Evolutionary conservation across 2,113 vertebrate genomes (phyloP).

Genomic region (Orcinus orca): DNA sequence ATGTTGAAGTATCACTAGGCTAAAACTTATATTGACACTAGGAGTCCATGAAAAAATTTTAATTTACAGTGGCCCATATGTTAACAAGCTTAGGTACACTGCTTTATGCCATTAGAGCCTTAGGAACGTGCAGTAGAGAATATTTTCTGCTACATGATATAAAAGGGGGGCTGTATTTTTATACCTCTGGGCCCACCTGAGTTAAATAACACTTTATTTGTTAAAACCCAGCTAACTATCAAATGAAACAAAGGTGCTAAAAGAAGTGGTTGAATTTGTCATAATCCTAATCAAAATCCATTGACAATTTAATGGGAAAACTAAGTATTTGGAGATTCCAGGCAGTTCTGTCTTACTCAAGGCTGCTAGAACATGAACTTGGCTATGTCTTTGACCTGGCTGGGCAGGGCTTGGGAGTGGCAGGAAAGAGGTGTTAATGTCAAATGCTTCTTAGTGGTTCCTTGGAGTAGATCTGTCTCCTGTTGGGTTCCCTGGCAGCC

Average conservation of each 20-base stretch:
- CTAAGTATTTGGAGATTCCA: background rate
- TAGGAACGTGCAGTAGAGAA: background rate
- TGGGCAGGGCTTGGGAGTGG: background rate
- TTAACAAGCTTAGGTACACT: background rate
- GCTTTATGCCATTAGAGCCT: background rate
- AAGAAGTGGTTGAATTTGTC: background rate
- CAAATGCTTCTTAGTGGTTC: background rate
- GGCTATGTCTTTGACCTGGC: accelerated
- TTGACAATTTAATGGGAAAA: background rate
- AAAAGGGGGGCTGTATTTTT: background rate
- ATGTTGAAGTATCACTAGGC: background rate
- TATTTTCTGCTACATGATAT: background rate
- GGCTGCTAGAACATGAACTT: no score
- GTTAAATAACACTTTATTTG: background rate
- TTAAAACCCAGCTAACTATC: background rate
- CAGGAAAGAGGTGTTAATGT: background rate
- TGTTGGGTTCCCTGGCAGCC: background rate
- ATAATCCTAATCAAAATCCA: background rate
- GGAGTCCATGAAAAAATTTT: background rate
- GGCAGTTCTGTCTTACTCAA: background rate
- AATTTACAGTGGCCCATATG: background rate
- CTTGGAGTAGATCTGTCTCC: background rate
- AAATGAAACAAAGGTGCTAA: background rate
- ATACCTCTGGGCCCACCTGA: background rate
- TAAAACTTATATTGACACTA: background rate